Conservation (phyloP, 2,888 invertebrate genomes). For the Microlaimidae sp. region DNA sequence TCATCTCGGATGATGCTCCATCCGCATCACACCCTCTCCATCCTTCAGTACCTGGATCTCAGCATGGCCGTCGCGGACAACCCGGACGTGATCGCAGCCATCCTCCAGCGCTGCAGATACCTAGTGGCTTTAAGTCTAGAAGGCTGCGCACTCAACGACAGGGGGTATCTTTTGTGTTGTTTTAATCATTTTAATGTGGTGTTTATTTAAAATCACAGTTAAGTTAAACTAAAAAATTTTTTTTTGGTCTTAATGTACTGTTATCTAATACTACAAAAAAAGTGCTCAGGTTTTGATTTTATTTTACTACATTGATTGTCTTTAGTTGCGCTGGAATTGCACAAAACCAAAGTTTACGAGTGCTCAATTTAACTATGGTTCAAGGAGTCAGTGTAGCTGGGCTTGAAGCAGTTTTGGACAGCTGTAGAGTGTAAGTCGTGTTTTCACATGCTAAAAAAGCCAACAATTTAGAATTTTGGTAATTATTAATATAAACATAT, state of each 20-base stretch:
- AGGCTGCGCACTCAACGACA: slow-evolving; percentile 51
- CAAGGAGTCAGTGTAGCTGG: slow-evolving; percentile 52
- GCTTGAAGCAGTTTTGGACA: slow-evolving; percentile 47
- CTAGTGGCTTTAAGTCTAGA: slow-evolving; percentile 70
- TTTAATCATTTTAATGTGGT: too few species aligned
- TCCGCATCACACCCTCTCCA: slow-evolving; percentile 40
- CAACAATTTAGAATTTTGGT: slow-evolving; percentile 44
- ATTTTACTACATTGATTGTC: too few species aligned
- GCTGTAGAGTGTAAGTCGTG: slow-evolving; percentile 39
- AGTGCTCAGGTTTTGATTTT: too few species aligned
- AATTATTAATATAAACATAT: too few species aligned
- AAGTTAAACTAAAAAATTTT: too few species aligned
- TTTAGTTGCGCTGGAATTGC: slow-evolving; percentile 46
- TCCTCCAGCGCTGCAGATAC: slow-evolving; percentile 51
- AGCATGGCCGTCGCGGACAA: slow-evolving; percentile 55
- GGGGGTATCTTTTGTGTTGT: too few species aligned
- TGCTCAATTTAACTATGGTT: slow-evolving; percentile 66
- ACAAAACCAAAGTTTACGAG: slow-evolving; percentile 51
- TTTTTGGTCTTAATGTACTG: too few species aligned
- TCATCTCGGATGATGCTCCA: slow-evolving; percentile 49
- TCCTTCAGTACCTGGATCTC: slow-evolving; percentile 64
- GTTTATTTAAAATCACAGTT: too few species aligned
- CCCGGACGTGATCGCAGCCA: slow-evolving; percentile 30
- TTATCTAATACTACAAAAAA: too few species aligned
- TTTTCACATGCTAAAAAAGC: too few species aligned